phyloP scores from a whole-genome alignment of 2,113 vertebrate species.

The Chamaetylas fuelleborni region DNA sequence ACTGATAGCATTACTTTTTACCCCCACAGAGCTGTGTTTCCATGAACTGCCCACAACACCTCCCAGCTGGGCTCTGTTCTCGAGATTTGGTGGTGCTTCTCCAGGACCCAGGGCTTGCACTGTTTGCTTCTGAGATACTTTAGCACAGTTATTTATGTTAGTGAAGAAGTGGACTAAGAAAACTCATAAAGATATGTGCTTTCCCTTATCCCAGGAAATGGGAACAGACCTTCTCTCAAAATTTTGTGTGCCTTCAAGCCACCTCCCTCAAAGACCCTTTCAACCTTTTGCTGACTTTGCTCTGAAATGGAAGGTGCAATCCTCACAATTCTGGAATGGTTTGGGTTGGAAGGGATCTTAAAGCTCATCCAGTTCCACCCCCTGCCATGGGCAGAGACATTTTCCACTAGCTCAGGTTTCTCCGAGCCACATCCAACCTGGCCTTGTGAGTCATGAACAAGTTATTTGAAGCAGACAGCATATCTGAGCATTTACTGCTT shows the following conservation, averaged over 20 bases:
- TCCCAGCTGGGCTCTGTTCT: not conserved
- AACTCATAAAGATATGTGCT: not conserved
- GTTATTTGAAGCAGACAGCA: not conserved
- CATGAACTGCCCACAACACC: not conserved
- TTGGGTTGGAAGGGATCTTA: not conserved
- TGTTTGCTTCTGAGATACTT: not conserved
- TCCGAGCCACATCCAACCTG: not conserved
- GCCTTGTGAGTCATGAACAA: not conserved
- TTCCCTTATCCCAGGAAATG: not conserved
- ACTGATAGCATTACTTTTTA: not conserved
- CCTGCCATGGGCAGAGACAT: not conserved
- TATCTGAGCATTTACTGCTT: not conserved
- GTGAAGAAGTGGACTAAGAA: not conserved
- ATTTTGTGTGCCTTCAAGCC: not conserved
- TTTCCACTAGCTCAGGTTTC: not conserved
- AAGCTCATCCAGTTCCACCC: not conserved
- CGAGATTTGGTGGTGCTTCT: rapidly evolving
- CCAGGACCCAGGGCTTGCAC: not conserved
- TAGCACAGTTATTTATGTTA: not conserved
- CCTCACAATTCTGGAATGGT: not conserved
- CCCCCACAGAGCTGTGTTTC: not conserved
- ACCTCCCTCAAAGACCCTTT: not conserved
- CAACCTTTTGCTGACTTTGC: not conserved
- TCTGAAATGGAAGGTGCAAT: not conserved
- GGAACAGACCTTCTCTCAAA: not conserved